Percentiles rank a stretch among this genome's conserved stretches.
phyloP scores from a whole-genome alignment of 92 coral and sea anemone genomes.

The Chrysogorgia sp. region DNA sequence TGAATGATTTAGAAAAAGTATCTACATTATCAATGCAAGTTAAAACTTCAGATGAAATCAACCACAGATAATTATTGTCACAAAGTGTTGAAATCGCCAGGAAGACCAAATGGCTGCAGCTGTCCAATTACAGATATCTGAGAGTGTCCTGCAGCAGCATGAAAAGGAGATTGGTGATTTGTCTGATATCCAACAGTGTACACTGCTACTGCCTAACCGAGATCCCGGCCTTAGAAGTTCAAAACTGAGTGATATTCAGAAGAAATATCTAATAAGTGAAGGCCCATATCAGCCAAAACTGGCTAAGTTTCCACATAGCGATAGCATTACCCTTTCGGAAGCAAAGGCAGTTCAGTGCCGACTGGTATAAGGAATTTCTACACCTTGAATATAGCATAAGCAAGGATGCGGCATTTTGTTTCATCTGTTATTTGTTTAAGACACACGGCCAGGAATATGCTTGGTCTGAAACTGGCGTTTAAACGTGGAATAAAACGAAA shows the following conservation, averaged over 20 bases:
- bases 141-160: neutral
- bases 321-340: conserved; percentile 10
- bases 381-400: neutral
- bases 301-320: conserved; percentile 1
- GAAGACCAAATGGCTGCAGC: neutral
- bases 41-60: conserved; percentile 8
- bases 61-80: neutral
- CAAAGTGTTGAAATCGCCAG: conserved; percentile 8
- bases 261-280: conserved; percentile 6
- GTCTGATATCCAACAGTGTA: conserved; percentile 2
- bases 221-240: conserved; percentile 25
- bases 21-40: conserved; percentile 5
- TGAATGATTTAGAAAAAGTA: conserved; percentile 2
- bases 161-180: conserved; percentile 9
- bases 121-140: neutral
- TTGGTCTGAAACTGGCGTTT: conserved; percentile 21
- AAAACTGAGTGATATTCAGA: conserved; percentile 10
- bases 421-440: neutral
- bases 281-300: conserved; percentile 24
- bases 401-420: neutral
- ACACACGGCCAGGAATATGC: neutral
- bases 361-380: neutral
- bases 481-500: conserved; percentile 25
- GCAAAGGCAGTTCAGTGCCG: conserved; percentile 2
- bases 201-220: neutral